phyloP scores from a whole-genome alignment of 2,888 invertebrate genomes.

The Eupithecia subumbrata region DNA sequence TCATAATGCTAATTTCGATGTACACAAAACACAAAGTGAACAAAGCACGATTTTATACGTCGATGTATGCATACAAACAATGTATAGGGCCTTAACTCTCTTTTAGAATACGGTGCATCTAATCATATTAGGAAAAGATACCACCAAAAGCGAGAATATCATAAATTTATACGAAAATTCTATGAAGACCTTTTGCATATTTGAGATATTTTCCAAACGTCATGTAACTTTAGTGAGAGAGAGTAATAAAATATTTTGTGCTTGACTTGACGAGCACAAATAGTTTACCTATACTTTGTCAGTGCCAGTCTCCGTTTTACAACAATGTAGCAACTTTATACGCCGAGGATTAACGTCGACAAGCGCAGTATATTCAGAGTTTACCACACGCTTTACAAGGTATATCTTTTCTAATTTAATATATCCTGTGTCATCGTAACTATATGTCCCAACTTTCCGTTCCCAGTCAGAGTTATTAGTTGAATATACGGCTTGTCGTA shows the following conservation, averaged over 20 bases:
- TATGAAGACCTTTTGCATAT: not conserved
- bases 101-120: not conserved
- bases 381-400: slow-evolving; percentile 34
- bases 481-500: slow-evolving; percentile 68
- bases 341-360: slow-evolving; percentile 16
- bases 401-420: slow-evolving; percentile 70
- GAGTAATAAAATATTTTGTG: slow-evolving; percentile 15
- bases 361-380: slow-evolving; percentile 27
- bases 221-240: slow-evolving; percentile 8
- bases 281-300: slow-evolving; percentile 3
- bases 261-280: slow-evolving; percentile 11
- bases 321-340: slow-evolving; percentile 19
- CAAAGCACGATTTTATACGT: not conserved
- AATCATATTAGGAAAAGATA: not conserved
- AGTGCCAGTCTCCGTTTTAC: slow-evolving; percentile 8
- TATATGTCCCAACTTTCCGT: slow-evolving; percentile 62
- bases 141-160: not conserved
- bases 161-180: not conserved
- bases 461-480: slow-evolving; percentile 71
- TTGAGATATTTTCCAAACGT: not conserved
- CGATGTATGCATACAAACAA: not conserved
- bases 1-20: not conserved
- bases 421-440: slow-evolving; percentile 65
- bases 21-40: not conserved
- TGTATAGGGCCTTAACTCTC: not conserved